Evolutionary conservation across 2,888 invertebrate genomes (phyloP).

Genomic region (Glyphotaelius pellucidus): DNA sequence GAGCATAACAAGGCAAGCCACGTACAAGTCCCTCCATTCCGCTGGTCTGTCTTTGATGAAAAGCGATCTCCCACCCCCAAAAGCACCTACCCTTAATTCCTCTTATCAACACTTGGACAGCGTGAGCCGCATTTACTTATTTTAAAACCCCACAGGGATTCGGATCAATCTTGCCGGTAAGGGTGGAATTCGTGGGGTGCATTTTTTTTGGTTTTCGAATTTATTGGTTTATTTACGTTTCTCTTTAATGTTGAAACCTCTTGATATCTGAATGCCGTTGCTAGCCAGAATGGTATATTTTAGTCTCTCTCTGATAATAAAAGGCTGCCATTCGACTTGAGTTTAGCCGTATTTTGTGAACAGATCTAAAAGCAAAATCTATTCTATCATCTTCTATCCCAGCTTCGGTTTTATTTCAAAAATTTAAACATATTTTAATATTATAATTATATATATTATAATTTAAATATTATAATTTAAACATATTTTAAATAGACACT

Average conservation of each 20-base stretch:
- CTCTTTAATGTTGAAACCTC: neutral
- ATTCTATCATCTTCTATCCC: too few relatives aligned
- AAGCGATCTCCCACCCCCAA: conserved; percentile 53
- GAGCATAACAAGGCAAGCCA: conserved; percentile 60
- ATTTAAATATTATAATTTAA: too few relatives aligned
- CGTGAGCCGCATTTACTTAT: conserved; percentile 51
- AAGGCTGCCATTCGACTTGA: too few relatives aligned
- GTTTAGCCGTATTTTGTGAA: too few relatives aligned
- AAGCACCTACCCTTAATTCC: conserved; percentile 46
- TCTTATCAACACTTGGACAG: conserved; percentile 47
- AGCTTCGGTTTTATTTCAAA: too few relatives aligned
- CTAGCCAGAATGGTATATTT: too few relatives aligned
- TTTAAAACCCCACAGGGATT: conserved; percentile 13
- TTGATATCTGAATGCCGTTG: neutral
- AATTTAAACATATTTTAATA: too few relatives aligned
- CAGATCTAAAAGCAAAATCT: too few relatives aligned
- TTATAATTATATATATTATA: too few relatives aligned
- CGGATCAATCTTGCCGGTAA: neutral
- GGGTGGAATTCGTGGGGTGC: neutral
- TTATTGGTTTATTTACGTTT: neutral
- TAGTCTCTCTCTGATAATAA: too few relatives aligned
- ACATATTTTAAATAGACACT: too few relatives aligned
- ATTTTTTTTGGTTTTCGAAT: neutral
- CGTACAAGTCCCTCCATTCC: conserved; percentile 58
- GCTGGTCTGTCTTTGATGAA: conserved; percentile 58